Evolutionary conservation across 2,797 vertebrate species (phyloP).

Genomic region (Fratercula arctica): DNA sequence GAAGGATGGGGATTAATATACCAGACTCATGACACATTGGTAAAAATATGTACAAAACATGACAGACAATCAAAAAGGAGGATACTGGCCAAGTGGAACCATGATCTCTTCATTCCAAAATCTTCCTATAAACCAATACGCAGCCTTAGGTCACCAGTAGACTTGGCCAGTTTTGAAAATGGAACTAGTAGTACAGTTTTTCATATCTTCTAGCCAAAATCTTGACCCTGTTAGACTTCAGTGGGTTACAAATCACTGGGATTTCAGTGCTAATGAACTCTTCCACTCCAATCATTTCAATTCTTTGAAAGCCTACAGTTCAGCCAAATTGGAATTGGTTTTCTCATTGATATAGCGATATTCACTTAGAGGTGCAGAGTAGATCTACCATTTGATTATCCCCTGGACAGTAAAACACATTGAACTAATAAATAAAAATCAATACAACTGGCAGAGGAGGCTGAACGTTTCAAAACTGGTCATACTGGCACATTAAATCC

Average conservation of each 20-base stretch:
- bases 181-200: background rate
- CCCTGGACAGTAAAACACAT: background rate
- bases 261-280: background rate
- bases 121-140: background rate
- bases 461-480: background rate
- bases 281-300: background rate
- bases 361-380: background rate
- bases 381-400: background rate
- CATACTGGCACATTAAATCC: background rate
- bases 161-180: background rate
- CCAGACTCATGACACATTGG: background rate
- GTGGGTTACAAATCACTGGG: background rate
- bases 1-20: background rate
- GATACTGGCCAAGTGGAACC: background rate
- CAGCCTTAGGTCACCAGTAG: background rate
- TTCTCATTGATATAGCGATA: background rate
- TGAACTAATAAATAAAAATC: background rate
- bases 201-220: background rate
- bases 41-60: background rate
- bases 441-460: background rate
- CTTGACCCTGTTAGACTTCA: background rate
- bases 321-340: background rate
- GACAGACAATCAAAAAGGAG: background rate
- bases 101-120: background rate
- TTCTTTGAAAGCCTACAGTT: background rate